Base-by-base conservation (phyloP, 2,797 vertebrate genomes). In the Schizothorax lantsangensis region DNA sequence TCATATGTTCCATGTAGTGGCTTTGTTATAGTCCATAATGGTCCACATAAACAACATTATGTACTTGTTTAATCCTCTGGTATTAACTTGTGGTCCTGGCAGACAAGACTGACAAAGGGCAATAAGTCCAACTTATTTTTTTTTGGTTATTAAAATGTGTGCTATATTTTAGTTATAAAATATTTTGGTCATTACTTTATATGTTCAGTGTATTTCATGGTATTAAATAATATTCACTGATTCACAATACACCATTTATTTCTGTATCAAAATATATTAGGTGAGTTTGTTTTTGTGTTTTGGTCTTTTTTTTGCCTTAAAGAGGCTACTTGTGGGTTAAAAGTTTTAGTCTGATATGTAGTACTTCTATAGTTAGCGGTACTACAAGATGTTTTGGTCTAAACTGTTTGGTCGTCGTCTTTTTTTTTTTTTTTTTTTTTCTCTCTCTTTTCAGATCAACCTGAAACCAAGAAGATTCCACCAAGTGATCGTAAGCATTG, bases 381-480 rank as follows among this genome's bases (percentile, higher is more conserved):
- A 23, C 26, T 69, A 52, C 71, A 23, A 59, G 17, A 66, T 88
- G 81, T 71, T 92, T 64, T 92, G 12, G 12, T 21, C 93, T 84
- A 7, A 59, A 17, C 21, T 40, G 17, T 5, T 43, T 17, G 52
- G 19, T 79, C 1, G 4, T 38, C 36, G 30, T 30, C 30, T 30
- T 30, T 30, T 38, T 38, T 38, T 33, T 68, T 54, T 95, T 92
- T 94, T 92, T 64, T 2, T 6, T 68, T 11, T 36, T 0, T 68
- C 1, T 69, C 2, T 96, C 93, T 97, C 82, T 87, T 88, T 89
- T 77, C 95, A 99, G 98, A 99, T 96, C 98, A 99, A 93, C 98
- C 98, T 92, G 98, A 99, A 94, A 97, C 98, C 82, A 99, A 99
- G 95, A 99, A 99, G 95, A 96, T 99, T 91, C 98, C 98, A 84